Evolutionary conservation across 2,797 vertebrate species (phyloP).

Genomic region (Rhynchotus rufescens): DNA sequence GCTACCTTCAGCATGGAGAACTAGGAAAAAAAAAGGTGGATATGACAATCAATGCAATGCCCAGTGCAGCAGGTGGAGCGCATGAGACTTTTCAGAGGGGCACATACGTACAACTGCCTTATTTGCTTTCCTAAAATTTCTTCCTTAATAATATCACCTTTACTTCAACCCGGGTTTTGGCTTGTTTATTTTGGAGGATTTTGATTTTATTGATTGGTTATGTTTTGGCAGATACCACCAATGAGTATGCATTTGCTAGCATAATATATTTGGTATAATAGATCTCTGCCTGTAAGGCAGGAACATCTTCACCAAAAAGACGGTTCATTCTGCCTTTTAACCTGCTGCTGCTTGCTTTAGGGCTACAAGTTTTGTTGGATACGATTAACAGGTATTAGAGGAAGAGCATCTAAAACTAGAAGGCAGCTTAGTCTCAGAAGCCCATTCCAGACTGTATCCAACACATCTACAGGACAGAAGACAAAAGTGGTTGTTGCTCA

Average conservation of each 20-base stretch:
- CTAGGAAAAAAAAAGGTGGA: rapidly evolving
- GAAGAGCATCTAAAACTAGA: neutral
- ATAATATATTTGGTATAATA: neutral
- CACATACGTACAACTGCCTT: neutral
- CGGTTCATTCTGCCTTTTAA: neutral
- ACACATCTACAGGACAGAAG: constrained; percentile 14
- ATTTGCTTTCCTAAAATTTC: neutral
- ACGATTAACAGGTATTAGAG: neutral
- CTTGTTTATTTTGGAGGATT: neutral
- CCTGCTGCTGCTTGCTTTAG: neutral
- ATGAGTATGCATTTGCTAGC: neutral
- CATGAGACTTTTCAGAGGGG: neutral
- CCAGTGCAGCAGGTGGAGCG: rapidly evolving
- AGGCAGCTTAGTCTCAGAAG: constrained; percentile 37
- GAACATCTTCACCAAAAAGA: neutral
- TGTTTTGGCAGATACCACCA: neutral
- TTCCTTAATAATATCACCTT: neutral
- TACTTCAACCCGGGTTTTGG: neutral
- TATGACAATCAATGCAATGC: neutral
- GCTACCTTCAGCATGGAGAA: neutral
- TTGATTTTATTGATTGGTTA: neutral
- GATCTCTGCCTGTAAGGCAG: neutral
- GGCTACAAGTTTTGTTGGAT: neutral
- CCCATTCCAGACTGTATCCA: constrained; percentile 12
- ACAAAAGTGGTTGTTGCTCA: constrained; percentile 25